phyloP scores from a whole-genome alignment of 2,113 vertebrate species.

The Myotis lucifugus region DNA sequence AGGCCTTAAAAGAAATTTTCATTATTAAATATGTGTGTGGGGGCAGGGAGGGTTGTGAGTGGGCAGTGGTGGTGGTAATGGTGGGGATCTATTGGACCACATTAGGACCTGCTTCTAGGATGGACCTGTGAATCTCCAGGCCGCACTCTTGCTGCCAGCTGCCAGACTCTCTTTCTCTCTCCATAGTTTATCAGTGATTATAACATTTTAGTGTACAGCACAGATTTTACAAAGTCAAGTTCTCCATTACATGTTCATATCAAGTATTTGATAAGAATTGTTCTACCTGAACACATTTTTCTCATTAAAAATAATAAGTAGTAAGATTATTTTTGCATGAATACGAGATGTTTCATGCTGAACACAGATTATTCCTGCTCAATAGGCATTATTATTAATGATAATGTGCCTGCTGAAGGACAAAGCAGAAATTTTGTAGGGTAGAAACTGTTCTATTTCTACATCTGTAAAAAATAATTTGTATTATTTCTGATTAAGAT shows the following conservation, averaged over 20 bases:
- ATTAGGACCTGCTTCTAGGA: neutral
- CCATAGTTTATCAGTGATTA: neutral
- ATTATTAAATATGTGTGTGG: neutral
- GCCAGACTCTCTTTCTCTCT: neutral
- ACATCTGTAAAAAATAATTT: constrained; percentile 52
- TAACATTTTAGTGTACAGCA: neutral
- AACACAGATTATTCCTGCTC: constrained; percentile 74
- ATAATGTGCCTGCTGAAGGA: constrained; percentile 71
- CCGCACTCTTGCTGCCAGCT: neutral
- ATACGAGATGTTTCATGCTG: constrained; percentile 58
- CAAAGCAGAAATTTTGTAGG: constrained; percentile 58
- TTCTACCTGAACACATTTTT: constrained; percentile 69
- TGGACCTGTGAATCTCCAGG: neutral
- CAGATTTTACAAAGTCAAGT: constrained; percentile 59
- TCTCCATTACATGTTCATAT: constrained; percentile 52
- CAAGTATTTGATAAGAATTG: constrained; percentile 61
- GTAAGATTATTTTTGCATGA: constrained; percentile 74
- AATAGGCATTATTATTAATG: constrained; percentile 73
- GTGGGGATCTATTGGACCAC: neutral
- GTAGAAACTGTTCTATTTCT: constrained; percentile 61
- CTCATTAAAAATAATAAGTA: constrained; percentile 73
- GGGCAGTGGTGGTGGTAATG: neutral
- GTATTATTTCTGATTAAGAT: constrained; percentile 59
- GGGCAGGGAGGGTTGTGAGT: too few relatives aligned
- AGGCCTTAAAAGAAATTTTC: neutral